A percentile compares a stretch with the other conserved stretches of the same genome.
These are phyloP conservation scores for Grammomys surdaster DNA, from an alignment of 2,113 vertebrate species.

Conservation along the genomic window DNA sequence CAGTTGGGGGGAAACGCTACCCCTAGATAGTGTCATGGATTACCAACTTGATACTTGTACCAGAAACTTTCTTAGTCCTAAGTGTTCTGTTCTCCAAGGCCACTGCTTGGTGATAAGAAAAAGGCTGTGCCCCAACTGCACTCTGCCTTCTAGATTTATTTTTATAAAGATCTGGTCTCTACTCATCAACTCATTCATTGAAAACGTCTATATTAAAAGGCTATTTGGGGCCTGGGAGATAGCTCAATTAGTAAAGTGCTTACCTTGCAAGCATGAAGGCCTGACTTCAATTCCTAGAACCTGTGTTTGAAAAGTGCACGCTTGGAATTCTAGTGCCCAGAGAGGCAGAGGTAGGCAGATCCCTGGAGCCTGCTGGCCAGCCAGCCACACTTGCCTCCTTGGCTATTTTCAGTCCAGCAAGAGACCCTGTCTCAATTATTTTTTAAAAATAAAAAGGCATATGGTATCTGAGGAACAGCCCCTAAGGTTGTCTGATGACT, in stretches of 20 bases:
- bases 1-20: not conserved
- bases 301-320: not conserved
- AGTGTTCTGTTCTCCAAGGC: not conserved
- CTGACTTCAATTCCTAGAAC: not conserved
- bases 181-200: not conserved
- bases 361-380: not conserved
- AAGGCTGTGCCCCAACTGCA: not conserved
- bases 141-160: not conserved
- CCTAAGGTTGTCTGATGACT: too few species aligned
- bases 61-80: not conserved
- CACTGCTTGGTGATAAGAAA: not conserved
- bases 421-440: not conserved
- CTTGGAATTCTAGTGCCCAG: not conserved
- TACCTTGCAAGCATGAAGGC: not conserved
- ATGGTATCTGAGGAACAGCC: not conserved
- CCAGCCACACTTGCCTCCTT: not conserved
- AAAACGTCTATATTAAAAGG: conserved; percentile 34
- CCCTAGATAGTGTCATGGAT: not conserved
- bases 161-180: not conserved
- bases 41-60: not conserved
- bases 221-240: not conserved
- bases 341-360: not conserved
- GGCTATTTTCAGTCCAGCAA: too few species aligned
- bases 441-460: not conserved
- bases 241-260: not conserved